Percentiles rank a stretch among this genome's conserved stretches.
These are phyloP conservation scores for Caenorhabditis panamensis DNA, from an alignment of 2,888 invertebrate genomes.

Conservation along the genomic window DNA sequence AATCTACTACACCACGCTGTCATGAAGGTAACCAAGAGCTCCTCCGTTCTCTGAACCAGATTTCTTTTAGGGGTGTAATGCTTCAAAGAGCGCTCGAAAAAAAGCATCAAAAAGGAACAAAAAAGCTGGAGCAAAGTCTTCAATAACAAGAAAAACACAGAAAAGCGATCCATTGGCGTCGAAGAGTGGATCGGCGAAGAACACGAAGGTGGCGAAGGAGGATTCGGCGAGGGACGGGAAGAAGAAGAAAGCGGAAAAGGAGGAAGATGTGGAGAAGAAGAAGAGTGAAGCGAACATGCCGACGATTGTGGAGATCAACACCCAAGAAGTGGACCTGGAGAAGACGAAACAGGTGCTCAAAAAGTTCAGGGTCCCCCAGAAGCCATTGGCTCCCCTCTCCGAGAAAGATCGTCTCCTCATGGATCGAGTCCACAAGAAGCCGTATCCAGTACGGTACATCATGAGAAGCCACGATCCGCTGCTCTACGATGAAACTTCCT, in stretches of 20 bases:
- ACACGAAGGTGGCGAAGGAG: not conserved
- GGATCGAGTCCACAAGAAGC: slow-evolving; percentile 37
- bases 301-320: slow-evolving; percentile 23
- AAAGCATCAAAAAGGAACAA: not conserved
- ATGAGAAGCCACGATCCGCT: slow-evolving; percentile 5
- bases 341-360: slow-evolving; percentile 12
- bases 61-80: not conserved
- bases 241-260: not conserved
- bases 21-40: not conserved
- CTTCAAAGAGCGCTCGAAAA: not conserved
- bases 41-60: not conserved
- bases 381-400: not conserved
- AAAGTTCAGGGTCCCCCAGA: slow-evolving; percentile 2
- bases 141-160: not conserved
- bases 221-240: not conserved
- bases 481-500: slow-evolving; percentile 31
- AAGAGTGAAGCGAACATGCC: not conserved
- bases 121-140: not conserved
- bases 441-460: slow-evolving; percentile 26
- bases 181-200: not conserved
- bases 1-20: not conserved
- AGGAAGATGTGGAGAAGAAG: not conserved
- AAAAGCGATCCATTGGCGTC: not conserved
- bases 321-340: slow-evolving; percentile 17
- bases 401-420: slow-evolving; percentile 25